Conservation (phyloP, 1,140 invertebrate genomes). For the Sitobion miscanthi region DNA sequence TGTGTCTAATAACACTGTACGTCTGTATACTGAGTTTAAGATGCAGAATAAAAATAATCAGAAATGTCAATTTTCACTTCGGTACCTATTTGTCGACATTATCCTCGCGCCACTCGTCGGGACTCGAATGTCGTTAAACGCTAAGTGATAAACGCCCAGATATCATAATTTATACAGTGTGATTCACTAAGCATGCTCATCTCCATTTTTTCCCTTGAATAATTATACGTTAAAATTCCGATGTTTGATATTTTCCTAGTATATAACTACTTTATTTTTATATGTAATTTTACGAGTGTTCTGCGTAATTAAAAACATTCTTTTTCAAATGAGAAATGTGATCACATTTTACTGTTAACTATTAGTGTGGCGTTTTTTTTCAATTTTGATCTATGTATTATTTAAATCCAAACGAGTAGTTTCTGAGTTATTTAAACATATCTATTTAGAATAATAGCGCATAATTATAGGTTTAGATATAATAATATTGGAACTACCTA, state of each 20-base stretch:
- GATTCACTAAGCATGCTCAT: neutral
- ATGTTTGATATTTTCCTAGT: neutral
- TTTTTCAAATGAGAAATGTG: neutral
- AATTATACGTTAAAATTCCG: neutral
- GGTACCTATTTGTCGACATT: neutral
- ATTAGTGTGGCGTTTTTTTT: neutral
- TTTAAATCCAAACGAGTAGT: too few relatives aligned
- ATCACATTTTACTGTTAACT: neutral
- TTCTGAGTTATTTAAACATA: too few relatives aligned
- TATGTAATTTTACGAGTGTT: neutral
- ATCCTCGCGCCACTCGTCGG: neutral
- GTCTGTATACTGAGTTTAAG: neutral
- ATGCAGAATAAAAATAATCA: neutral
- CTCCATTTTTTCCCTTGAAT: neutral
- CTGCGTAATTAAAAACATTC: neutral
- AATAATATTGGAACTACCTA: too few relatives aligned
- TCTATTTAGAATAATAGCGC: too few relatives aligned
- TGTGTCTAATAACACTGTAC: neutral
- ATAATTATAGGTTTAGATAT: too few relatives aligned
- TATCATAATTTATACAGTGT: neutral
- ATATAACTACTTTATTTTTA: neutral
- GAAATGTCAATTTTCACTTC: neutral
- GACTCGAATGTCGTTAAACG: neutral
- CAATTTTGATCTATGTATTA: too few relatives aligned
- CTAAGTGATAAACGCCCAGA: neutral